These are phyloP conservation scores for Pseudorhombus dupliciocellatus DNA, from an alignment of 2,113 vertebrate species.

Conservation along the genomic window DNA sequence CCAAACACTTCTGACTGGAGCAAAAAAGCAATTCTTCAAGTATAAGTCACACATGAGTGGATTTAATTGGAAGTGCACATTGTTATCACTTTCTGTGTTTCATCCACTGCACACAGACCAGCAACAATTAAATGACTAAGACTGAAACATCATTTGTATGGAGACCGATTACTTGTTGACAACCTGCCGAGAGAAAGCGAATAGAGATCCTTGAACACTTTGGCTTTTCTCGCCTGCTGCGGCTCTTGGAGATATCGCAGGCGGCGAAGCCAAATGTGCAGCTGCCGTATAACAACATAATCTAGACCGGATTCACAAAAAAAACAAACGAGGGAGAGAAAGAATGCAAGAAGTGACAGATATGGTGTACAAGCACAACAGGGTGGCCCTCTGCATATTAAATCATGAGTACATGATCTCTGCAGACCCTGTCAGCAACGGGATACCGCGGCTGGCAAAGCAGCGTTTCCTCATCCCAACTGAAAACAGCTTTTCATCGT, in stretches of 20 bases:
- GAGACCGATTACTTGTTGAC: constrained; percentile 74
- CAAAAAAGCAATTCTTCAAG: constrained; percentile 78
- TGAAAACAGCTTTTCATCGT: constrained; percentile 16
- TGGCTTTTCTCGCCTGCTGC: constrained; percentile 42
- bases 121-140: constrained; percentile 77
- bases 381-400: constrained; percentile 38
- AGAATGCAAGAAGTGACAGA: constrained; percentile 54
- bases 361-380: constrained; percentile 38
- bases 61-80: constrained; percentile 78
- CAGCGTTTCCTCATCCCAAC: constrained; percentile 10
- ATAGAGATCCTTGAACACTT: constrained; percentile 65
- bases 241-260: constrained; percentile 52
- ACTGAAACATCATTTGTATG: constrained; percentile 78
- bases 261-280: constrained; percentile 35
- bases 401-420: constrained; percentile 36
- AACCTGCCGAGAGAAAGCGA: constrained; percentile 67
- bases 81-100: constrained; percentile 80
- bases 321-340: constrained; percentile 26
- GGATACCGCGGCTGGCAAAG: constrained; percentile 24
- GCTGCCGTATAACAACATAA: constrained; percentile 67
- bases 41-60: constrained; percentile 80
- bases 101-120: constrained; percentile 70
- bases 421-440: constrained; percentile 44
- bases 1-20: constrained; percentile 65
- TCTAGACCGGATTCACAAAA: constrained; percentile 61